Percentiles rank a stretch among this genome's conserved stretches.
phyloP scores from a whole-genome alignment of 2,797 vertebrate genomes.

The Potorous gilbertii region DNA sequence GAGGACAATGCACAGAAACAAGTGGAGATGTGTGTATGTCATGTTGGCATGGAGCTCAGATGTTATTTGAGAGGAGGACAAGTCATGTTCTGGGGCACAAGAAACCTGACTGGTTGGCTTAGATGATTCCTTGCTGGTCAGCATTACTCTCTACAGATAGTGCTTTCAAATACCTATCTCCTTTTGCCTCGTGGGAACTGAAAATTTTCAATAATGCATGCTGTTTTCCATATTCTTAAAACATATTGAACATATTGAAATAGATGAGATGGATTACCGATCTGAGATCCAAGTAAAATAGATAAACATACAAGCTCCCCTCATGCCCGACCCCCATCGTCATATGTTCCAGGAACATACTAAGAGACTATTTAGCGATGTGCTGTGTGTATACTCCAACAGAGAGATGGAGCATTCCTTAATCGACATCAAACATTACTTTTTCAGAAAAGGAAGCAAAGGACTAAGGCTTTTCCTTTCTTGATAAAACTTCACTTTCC shows the following conservation, averaged over 20 bases:
- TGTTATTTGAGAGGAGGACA: not conserved
- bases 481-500: slow-evolving; percentile 21
- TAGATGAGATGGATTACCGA: slow-evolving; percentile 41
- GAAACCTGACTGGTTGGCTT: not conserved
- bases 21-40: not conserved
- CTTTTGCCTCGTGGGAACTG: slow-evolving; percentile 38
- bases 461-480: not conserved
- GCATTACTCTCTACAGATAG: slow-evolving; percentile 57
- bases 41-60: not conserved
- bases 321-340: not conserved
- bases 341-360: not conserved
- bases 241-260: slow-evolving; percentile 37
- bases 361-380: not conserved
- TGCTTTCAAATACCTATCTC: slow-evolving; percentile 41
- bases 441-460: slow-evolving; percentile 19
- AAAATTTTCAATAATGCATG: slow-evolving; percentile 71
- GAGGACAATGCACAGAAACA: not conserved
- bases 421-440: not conserved
- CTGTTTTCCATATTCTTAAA: slow-evolving; percentile 45
- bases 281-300: slow-evolving; percentile 5
- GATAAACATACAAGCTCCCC: not conserved
- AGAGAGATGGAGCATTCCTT: not conserved
- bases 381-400: not conserved
- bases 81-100: not conserved
- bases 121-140: slow-evolving; percentile 48